These are phyloP conservation scores for Chrysogorgia sp. DNA, from an alignment of 92 coral and sea anemone species.

Conservation along the genomic window DNA sequence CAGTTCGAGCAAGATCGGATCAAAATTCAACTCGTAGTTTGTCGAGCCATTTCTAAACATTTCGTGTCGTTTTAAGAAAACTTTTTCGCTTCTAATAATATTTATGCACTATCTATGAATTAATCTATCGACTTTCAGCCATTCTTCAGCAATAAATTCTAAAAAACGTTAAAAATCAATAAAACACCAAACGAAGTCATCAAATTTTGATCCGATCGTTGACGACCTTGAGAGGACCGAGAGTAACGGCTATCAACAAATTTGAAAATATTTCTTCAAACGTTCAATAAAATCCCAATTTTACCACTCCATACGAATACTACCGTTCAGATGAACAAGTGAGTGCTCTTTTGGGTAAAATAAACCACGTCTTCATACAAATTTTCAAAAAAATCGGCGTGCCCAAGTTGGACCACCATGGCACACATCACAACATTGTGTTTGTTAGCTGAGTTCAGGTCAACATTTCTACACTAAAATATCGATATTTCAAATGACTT, in stretches of 20 bases:
- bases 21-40: conserved; percentile 14
- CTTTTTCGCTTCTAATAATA: not conserved
- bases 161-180: conserved; percentile 25
- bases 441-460: conserved; percentile 24
- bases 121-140: not conserved
- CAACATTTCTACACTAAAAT: conserved; percentile 12
- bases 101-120: not conserved
- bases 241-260: conserved; percentile 2
- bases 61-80: not conserved
- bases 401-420: conserved; percentile 19
- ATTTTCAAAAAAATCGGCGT: conserved; percentile 18
- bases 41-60: not conserved
- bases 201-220: conserved; percentile 47
- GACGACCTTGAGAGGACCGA: conserved; percentile 16
- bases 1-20: not conserved
- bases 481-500: not conserved
- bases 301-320: not conserved
- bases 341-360: not conserved
- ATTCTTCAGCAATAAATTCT: conserved; percentile 3
- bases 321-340: not conserved
- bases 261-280: not conserved
- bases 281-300: not conserved
- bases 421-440: conserved; percentile 25
- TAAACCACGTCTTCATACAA: not conserved
- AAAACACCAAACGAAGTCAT: conserved; percentile 16